These are phyloP conservation scores for Mohoua ochrocephala DNA, from an alignment of 2,113 vertebrate genomes.

Conservation along the genomic window DNA sequence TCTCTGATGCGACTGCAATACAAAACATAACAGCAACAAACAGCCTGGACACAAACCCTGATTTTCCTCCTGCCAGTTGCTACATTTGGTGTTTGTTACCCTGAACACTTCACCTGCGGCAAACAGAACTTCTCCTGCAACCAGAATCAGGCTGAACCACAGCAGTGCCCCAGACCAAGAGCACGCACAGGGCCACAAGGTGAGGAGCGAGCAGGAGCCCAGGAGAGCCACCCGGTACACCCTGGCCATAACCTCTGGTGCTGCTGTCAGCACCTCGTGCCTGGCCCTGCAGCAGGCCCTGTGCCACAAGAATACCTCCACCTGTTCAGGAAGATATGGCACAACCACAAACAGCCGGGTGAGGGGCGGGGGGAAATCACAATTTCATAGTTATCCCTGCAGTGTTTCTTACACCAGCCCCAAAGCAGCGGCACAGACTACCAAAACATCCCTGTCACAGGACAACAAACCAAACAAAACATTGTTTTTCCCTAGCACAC, in stretches of 20 bases:
- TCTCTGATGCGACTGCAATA: background rate
- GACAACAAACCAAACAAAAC: background rate
- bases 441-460: background rate
- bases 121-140: background rate
- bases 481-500: background rate
- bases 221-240: background rate
- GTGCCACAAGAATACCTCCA: background rate
- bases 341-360: background rate
- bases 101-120: background rate
- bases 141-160: fast-evolving
- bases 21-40: background rate
- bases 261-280: background rate
- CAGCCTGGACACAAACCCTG: background rate
- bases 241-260: no score
- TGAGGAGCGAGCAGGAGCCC: background rate
- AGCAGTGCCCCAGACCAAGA: background rate
- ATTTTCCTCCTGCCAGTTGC: background rate
- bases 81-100: background rate
- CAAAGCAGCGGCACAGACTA: background rate
- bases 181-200: fast-evolving
- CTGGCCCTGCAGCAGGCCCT: background rate
- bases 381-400: background rate
- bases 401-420: background rate
- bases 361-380: no score
- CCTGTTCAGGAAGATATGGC: background rate